Evolutionary conservation across 1,140 invertebrate species (phyloP).

Genomic region (Sesamia nonagrioides): DNA sequence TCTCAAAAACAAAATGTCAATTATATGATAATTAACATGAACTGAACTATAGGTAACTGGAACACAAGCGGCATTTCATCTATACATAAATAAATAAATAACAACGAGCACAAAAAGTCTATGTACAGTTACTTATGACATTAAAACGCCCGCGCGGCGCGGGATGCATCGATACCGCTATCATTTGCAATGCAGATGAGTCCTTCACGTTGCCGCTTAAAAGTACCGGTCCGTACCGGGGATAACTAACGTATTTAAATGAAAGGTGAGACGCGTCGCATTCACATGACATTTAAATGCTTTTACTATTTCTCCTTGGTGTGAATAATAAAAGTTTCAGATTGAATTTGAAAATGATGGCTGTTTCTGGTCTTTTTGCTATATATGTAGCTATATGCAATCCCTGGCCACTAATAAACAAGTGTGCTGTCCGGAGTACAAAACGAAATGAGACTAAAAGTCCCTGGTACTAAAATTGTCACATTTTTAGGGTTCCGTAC

Average conservation of each 20-base stretch:
- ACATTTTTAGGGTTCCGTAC: no score
- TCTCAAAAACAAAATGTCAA: no score
- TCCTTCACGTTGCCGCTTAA: constrained; percentile 42
- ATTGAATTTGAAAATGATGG: neutral
- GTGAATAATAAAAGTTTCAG: constrained; percentile 1
- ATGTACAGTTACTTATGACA: constrained; percentile 20
- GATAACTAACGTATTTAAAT: constrained; percentile 52
- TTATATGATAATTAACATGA: no score
- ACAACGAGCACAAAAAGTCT: neutral
- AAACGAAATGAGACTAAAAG: no score
- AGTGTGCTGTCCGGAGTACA: no score
- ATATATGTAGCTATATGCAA: no score
- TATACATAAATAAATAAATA: neutral
- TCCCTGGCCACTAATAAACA: no score
- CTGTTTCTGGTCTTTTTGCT: neutral
- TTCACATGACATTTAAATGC: constrained; percentile 28
- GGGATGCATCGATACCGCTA: constrained; percentile 41
- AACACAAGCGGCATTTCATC: no score
- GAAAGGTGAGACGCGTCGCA: constrained; percentile 24
- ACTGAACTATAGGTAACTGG: no score
- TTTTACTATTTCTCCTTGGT: constrained; percentile 29
- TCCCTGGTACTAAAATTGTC: no score
- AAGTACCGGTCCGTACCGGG: constrained; percentile 39
- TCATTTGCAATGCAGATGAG: constrained; percentile 70
- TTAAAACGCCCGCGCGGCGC: neutral